Conservation (phyloP, 37 sponge, comb jelly and placozoan species). For the Ephydatia muelleri region DNA sequence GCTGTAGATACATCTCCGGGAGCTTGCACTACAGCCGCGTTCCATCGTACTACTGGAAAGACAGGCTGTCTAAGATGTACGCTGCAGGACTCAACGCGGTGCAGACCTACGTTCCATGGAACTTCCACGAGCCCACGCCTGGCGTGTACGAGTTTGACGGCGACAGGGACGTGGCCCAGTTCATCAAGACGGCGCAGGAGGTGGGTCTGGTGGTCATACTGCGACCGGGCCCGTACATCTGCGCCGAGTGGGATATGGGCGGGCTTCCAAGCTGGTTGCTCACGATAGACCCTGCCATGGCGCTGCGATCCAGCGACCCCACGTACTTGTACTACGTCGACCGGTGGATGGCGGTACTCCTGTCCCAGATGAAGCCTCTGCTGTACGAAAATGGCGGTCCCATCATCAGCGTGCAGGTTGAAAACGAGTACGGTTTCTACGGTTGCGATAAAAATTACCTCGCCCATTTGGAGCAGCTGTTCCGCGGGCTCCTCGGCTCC, state of each 20-base stretch:
- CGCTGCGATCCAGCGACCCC: slow-evolving; percentile 60
- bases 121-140: slow-evolving; percentile 84
- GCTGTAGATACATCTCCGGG: slow-evolving; percentile 94
- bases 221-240: slow-evolving; percentile 94
- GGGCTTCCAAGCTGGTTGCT: slow-evolving; percentile 93
- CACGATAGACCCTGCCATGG: slow-evolving; percentile 18
- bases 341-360: slow-evolving; percentile 74
- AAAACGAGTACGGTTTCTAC: slow-evolving; percentile 96
- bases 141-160: slow-evolving; percentile 80
- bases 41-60: slow-evolving; percentile 82
- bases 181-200: slow-evolving; percentile 81
- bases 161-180: slow-evolving; percentile 65
- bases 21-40: slow-evolving; percentile 94
- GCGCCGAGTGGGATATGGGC: slow-evolving; percentile 98
- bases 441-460: slow-evolving; percentile 83
- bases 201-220: slow-evolving; percentile 86
- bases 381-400: slow-evolving; percentile 94
- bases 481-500: slow-evolving; percentile 58
- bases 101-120: slow-evolving; percentile 98
- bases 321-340: slow-evolving; percentile 74
- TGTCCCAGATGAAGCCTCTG: slow-evolving; percentile 63
- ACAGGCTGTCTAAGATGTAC: slow-evolving; percentile 75
- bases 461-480: slow-evolving; percentile 56
- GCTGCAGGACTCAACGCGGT: slow-evolving; percentile 89
- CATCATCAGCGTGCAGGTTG: slow-evolving; percentile 94